Evolutionary conservation across 1,140 invertebrate genomes (phyloP), one percentile per base, ranked within the genome.

Genomic region (Homalodisca vitripennis): DNA sequence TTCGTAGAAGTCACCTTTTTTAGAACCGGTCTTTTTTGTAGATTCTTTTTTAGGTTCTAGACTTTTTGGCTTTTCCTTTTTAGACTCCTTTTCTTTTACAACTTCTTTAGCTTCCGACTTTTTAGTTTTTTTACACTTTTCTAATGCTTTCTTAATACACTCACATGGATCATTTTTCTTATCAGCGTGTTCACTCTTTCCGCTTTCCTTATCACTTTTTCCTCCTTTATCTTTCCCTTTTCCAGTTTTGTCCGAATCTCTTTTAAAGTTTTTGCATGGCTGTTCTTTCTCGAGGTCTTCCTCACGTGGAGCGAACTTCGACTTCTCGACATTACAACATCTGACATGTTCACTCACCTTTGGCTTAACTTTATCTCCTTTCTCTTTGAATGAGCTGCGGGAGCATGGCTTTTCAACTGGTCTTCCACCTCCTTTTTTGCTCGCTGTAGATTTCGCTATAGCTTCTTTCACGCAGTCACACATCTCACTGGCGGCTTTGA

Each of bases 291-390:
- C 3, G n/a, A 51, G 6, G 2, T 51, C 48, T 10, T 3, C 48
- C 34, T 41, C 17, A 10, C 6, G 17, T 10, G 34, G 34, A 41
- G 34, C 34, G 17, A 41, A 41, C 6, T 20, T 51, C 3, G 48
- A 51, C 2, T 14, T 51, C n/a, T 51, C 48, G 3, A 51, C 48
- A 6, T 51, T 6, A 20, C 48, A 51, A n/a, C 48, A 51, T 51
- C 3, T 51, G 3, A 51, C 48, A 51, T 51, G 48, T 20, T 51
- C 48, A 51, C 48, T 51, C n/a, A 51, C 48, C n/a, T 51, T 51
- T 51, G 48, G 48, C 22, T 51, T 51, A 20, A 3, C n/a, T 10
- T 51, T n/a, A n/a, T n/a, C n/a, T n/a, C n/a, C n/a, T n/a, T n/a
- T n/a, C n/a, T n/a, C n/a, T n/a, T n/a, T n/a, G n/a, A n/a, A n/a